phyloP scores from a whole-genome alignment of 2,113 vertebrate genomes.

The Meleagris gallopavo region DNA sequence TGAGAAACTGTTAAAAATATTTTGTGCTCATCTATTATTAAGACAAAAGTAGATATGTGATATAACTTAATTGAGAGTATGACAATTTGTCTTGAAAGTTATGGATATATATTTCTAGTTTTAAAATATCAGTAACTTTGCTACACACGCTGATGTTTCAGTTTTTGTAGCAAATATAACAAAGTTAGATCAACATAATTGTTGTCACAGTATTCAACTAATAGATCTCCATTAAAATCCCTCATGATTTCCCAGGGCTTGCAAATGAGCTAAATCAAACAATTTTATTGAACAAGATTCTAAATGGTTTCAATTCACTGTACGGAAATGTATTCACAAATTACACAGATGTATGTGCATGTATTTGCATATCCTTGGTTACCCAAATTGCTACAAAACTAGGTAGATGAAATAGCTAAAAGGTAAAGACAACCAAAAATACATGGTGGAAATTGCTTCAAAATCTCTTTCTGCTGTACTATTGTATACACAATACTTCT shows the following conservation, averaged over 20 bases:
- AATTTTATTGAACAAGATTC: not conserved
- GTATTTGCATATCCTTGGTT: not conserved
- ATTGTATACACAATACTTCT: not conserved
- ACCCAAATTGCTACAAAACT: not conserved
- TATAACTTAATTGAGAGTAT: not conserved
- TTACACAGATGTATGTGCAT: not conserved
- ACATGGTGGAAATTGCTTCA: not conserved
- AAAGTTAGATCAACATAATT: not conserved
- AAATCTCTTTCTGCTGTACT: not conserved
- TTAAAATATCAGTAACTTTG: not conserved
- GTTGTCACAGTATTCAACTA: not conserved
- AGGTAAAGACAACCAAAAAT: not conserved
- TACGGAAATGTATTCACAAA: not conserved
- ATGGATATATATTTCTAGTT: not conserved
- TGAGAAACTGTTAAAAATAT: not conserved
- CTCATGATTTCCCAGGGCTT: not conserved
- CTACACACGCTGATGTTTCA: not conserved
- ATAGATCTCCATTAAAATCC: not conserved
- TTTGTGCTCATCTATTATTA: not conserved
- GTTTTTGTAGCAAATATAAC: not conserved
- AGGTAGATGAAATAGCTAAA: not conserved
- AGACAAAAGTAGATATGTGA: not conserved
- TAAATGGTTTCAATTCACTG: not conserved
- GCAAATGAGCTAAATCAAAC: conserved; percentile 1
- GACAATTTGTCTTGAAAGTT: not conserved